Evolutionary conservation across 1,140 invertebrate genomes (phyloP).

Genomic region (Ceratitis capitata): DNA sequence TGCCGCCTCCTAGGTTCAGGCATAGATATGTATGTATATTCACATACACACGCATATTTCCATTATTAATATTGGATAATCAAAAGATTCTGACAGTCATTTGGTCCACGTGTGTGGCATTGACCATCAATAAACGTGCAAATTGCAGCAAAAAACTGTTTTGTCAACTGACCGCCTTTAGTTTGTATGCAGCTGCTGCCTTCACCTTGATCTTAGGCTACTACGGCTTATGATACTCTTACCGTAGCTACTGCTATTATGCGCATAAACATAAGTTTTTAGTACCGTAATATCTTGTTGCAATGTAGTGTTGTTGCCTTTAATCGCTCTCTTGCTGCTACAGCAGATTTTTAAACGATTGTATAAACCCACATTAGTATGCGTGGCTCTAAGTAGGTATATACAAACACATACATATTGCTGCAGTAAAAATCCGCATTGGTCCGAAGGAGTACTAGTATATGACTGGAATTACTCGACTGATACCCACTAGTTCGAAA

Average conservation of each 20-base stretch:
- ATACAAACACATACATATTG: background rate
- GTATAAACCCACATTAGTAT: too few species aligned
- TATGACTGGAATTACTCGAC: too few species aligned
- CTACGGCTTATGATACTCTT: background rate
- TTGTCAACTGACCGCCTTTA: background rate
- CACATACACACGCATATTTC: background rate
- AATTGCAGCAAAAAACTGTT: too few species aligned
- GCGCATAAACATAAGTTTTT: conserved; percentile 26
- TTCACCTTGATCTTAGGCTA: too few species aligned
- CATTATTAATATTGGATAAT: background rate
- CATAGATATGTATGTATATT: background rate
- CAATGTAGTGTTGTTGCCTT: background rate
- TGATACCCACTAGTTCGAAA: too few species aligned
- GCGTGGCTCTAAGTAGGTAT: background rate
- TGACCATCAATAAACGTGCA: background rate
- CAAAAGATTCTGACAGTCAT: background rate
- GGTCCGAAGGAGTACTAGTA: too few species aligned
- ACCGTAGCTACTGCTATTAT: background rate
- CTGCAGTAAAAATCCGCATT: background rate
- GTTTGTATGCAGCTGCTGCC: background rate
- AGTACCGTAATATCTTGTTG: conserved; percentile 11
- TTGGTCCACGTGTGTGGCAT: conserved; percentile 11
- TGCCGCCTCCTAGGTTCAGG: too few species aligned
- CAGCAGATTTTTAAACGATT: background rate
- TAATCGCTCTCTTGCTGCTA: background rate